Base-by-base conservation (phyloP, 2,888 invertebrate genomes). In the Pristionchus entomophagus region DNA sequence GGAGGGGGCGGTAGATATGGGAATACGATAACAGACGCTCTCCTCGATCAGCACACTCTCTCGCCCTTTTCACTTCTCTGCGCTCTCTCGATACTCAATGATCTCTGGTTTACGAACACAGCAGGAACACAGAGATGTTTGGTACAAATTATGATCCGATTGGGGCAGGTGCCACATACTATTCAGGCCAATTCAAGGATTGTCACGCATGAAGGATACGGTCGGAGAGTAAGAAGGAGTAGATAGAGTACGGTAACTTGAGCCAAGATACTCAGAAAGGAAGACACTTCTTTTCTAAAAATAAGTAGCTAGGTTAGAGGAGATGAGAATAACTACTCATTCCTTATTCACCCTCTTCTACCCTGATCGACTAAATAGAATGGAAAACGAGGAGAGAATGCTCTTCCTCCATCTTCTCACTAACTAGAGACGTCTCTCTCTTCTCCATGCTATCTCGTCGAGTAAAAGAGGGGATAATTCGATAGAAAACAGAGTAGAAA, bases 401-500 rank as follows among this genome's bases (percentile, higher is more conserved):
- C n/a, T n/a, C n/a, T n/a, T n/a, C n/a, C n/a, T n/a, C 29, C 22
- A 56, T 10, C 59, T 10, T 59, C 59, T 51, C 29, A 29, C 59
- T 59, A 45, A 10, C 32, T 29, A 10, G 10, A 8, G 32, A 26
- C 56, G n/a, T 29, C 59, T 26, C 59, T 26, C 59, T 35, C 35
- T 65, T 65, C 65, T 65, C 65, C 35, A n/a, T n/a, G n/a, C 35
- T 65, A 29, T 32, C 62, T 59, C 29, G 12, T 29, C 10, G 59
- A 59, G 59, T 12, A 3, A 29, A 32, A 32, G 19, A 35, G 65
- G 14, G 65, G 35, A 45, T 17, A 35, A 65, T 29, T 65, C 35
- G 32, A 35, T 65, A 35, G 65, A 35, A 35, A 65, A 65, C 65
- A 65, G 65, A 35, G 65, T 65, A 29, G 65, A 65, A 65, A 73